Conservation (phyloP, 2,888 invertebrate species). For the Apamea crenata region DNA sequence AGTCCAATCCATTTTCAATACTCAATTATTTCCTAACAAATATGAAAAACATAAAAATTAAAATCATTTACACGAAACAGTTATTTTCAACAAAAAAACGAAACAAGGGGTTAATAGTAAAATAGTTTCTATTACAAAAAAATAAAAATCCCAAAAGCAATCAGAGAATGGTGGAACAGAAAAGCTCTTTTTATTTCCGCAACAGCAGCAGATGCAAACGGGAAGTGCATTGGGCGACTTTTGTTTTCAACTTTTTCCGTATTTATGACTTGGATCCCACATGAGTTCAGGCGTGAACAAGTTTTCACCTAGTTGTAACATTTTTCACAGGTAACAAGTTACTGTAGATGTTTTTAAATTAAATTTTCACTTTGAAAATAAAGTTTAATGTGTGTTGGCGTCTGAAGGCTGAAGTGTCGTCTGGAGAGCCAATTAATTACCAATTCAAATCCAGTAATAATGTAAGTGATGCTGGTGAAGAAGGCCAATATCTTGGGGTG, state of each 20-base stretch:
- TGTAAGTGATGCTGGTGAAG: constrained; percentile 73
- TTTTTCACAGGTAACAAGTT: constrained; percentile 73
- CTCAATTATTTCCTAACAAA: neutral
- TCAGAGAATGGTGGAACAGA: constrained; percentile 64
- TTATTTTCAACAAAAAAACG: constrained; percentile 17
- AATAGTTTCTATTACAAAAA: constrained; percentile 59
- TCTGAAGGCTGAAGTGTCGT: constrained; percentile 34
- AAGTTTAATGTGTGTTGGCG: constrained; percentile 46
- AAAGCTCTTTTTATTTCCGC: constrained; percentile 60
- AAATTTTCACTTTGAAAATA: constrained; percentile 63
- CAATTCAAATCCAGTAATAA: constrained; percentile 75
- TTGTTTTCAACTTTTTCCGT: constrained; percentile 76
- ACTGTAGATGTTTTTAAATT: constrained; percentile 65
- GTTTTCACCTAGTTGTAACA: constrained; percentile 78
- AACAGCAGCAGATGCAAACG: constrained; percentile 68
- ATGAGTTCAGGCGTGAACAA: constrained; percentile 76
- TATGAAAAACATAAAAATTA: neutral
- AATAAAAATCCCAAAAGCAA: constrained; percentile 63
- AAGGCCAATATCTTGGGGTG: constrained; percentile 69
- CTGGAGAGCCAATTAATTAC: constrained; percentile 69
- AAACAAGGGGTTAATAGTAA: constrained; percentile 42
- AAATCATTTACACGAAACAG: constrained; percentile 12
- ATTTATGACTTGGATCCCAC: constrained; percentile 79
- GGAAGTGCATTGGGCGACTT: constrained; percentile 72
- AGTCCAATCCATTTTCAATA: neutral